Evolutionary conservation across 1,140 invertebrate genomes (phyloP).

Genomic region (Monomorium pharaonis): DNA sequence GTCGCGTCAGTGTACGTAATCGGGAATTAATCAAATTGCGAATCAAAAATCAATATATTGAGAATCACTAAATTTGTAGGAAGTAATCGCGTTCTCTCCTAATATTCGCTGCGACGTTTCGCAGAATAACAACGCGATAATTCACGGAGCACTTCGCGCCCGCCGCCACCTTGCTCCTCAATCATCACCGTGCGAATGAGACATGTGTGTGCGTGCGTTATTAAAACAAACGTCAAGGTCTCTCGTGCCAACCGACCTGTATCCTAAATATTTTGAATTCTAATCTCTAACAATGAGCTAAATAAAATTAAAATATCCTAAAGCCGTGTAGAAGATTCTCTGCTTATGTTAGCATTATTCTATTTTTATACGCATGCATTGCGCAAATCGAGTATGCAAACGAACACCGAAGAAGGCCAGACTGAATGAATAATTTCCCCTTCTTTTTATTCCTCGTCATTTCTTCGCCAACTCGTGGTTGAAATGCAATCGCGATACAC

Average conservation of each 20-base stretch:
- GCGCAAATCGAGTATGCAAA: conserved; percentile 78
- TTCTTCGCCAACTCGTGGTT: conserved; percentile 3
- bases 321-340: background rate
- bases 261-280: background rate
- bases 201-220: background rate
- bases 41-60: too few species aligned
- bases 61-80: background rate
- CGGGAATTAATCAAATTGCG: background rate
- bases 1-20: background rate
- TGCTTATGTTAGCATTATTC: background rate
- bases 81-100: background rate
- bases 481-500: conserved; percentile 57
- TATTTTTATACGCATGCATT: conserved; percentile 17
- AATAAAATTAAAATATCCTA: background rate
- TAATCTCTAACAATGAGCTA: background rate
- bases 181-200: background rate
- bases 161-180: background rate
- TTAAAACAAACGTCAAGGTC: background rate
- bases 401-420: conserved; percentile 73
- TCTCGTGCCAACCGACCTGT: background rate
- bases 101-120: background rate
- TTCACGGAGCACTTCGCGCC: background rate
- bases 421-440: conserved; percentile 76
- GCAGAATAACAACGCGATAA: background rate
- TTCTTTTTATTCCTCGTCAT: conserved; percentile 51